Evolutionary conservation across 2,113 vertebrate species (phyloP).

Genomic region (Cavia porcellus): DNA sequence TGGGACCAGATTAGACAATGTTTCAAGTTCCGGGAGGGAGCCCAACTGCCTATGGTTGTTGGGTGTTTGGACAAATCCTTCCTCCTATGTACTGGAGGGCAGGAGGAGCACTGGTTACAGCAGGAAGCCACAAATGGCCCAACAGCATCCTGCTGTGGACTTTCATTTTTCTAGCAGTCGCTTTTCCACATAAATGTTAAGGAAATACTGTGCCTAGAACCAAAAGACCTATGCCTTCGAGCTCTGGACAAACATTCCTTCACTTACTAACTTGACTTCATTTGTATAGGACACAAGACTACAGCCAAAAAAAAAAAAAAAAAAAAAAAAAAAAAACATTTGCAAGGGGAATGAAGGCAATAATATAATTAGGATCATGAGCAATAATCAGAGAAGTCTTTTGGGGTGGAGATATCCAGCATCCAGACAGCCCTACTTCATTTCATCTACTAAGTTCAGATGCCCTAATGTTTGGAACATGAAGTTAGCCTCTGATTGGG

Average conservation of each 20-base stretch:
- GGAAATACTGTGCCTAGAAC: neutral
- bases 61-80: constrained; percentile 4
- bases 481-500: constrained; percentile 19
- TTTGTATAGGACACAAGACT: constrained; percentile 35
- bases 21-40: neutral
- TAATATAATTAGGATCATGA: neutral
- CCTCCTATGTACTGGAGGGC: constrained; percentile 7
- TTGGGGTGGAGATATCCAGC: neutral
- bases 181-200: neutral
- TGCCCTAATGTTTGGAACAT: neutral
- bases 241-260: constrained; percentile 61
- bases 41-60: neutral
- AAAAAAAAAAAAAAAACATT: constrained; percentile 47
- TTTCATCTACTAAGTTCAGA: neutral
- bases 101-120: constrained; percentile 6
- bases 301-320: constrained; percentile 65
- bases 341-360: neutral
- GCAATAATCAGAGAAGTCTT: neutral
- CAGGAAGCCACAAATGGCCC: constrained; percentile 42
- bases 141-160: constrained; percentile 39
- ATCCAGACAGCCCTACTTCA: neutral
- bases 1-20: neutral
- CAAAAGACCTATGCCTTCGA: constrained; percentile 9
- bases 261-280: constrained; percentile 57
- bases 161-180: constrained; percentile 34